Conservation (phyloP, 2,888 invertebrate genomes). For the Thelaira solivaga region DNA sequence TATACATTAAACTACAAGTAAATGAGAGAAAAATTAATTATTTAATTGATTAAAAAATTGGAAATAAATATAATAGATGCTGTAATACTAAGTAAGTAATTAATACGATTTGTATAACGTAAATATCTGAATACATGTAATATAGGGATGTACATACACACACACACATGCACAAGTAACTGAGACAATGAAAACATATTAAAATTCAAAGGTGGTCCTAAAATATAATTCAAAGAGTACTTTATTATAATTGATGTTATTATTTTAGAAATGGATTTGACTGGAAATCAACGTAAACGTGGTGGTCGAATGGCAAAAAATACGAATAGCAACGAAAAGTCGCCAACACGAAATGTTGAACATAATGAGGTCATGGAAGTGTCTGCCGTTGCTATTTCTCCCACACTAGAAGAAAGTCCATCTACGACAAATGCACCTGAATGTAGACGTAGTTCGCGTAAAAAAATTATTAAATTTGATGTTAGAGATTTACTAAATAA, state of each 20-base stretch:
- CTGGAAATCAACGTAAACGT: constrained; percentile 43
- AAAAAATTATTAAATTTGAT: constrained; percentile 76
- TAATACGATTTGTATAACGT: too few species aligned
- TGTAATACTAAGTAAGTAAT: too few species aligned
- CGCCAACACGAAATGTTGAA: constrained; percentile 1
- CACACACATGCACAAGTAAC: too few species aligned
- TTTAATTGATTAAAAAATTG: too few species aligned
- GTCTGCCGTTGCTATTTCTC: constrained; percentile 49
- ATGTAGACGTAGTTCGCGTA: constrained; percentile 74
- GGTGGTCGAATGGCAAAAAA: constrained; percentile 20
- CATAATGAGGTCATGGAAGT: constrained; percentile 30
- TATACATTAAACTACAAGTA: too few species aligned
- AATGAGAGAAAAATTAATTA: too few species aligned
- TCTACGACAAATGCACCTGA: constrained; percentile 56
- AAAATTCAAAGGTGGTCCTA: not conserved
- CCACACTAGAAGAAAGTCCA: constrained; percentile 25
- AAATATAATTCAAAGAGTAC: not conserved
- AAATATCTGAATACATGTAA: too few species aligned
- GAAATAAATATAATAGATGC: too few species aligned
- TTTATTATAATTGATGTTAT: not conserved
- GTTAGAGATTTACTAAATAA: constrained; percentile 75
- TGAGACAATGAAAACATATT: too few species aligned
- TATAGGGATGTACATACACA: too few species aligned
- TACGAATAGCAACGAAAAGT: not conserved
- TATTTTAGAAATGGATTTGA: constrained; percentile 19